Percentiles rank a stretch among this genome's conserved stretches.
phyloP scores from a whole-genome alignment of 37 sponge, comb jelly and placozoan genomes.

The Corticium candelabrum region DNA sequence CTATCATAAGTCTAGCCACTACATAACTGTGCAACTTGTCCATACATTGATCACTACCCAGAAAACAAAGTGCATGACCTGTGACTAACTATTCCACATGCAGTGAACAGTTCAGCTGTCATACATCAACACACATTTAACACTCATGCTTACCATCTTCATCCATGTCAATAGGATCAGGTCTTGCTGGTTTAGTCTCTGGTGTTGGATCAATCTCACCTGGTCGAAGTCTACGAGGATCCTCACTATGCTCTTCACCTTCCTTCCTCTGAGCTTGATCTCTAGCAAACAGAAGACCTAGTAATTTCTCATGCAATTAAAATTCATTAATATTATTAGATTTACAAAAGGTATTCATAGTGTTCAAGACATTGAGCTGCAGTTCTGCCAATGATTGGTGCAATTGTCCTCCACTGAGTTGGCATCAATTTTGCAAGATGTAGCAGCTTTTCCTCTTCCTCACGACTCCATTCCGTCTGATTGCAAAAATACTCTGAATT shows the following conservation, averaged over 20 bases:
- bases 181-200: constrained; percentile 92
- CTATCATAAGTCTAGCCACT: too few relatives aligned
- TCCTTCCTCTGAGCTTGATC: constrained; percentile 91
- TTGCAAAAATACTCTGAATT: neutral
- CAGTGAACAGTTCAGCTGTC: too few relatives aligned
- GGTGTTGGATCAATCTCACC: constrained; percentile 96
- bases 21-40: too few relatives aligned
- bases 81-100: too few relatives aligned
- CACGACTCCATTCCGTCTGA: constrained; percentile 94
- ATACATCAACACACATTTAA: too few relatives aligned
- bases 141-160: constrained; percentile 94
- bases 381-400: constrained; percentile 94
- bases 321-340: neutral
- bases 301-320: neutral
- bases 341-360: constrained; percentile 93
- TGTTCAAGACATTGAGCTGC: constrained; percentile 98
- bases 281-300: constrained; percentile 18
- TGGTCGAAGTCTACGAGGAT: constrained; percentile 77
- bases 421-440: constrained; percentile 98
- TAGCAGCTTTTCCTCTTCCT: constrained; percentile 97
- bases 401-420: constrained; percentile 96
- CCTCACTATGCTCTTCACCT: constrained; percentile 72
- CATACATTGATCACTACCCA: too few relatives aligned
- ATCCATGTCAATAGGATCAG: constrained; percentile 99
- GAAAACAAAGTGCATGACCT: too few relatives aligned